Conservation (phyloP, 2,888 invertebrate genomes). For the Thysanoteuthis rhombus region DNA sequence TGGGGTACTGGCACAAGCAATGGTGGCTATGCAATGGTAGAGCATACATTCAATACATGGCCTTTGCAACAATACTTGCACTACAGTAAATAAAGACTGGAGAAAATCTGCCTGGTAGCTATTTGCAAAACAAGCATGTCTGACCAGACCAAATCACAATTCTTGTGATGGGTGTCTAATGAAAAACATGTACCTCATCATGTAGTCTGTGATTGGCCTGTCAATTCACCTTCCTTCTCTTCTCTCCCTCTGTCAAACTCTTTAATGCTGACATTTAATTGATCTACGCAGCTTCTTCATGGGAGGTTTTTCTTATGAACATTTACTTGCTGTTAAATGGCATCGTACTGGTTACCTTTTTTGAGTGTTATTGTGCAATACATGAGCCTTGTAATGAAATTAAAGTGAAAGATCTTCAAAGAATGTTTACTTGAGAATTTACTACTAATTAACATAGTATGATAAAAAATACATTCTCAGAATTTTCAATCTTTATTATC, state of each 20-base stretch:
- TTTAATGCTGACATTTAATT: neutral
- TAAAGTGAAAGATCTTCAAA: neutral
- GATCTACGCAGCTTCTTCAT: neutral
- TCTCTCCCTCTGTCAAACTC: neutral
- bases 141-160: neutral
- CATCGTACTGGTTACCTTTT: neutral
- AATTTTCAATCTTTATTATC: too few species aligned
- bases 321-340: neutral
- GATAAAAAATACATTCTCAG: too few species aligned
- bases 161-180: neutral
- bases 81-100: neutral
- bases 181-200: neutral
- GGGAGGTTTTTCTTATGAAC: neutral
- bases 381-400: neutral
- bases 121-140: constrained; percentile 12
- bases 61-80: neutral
- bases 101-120: constrained; percentile 12
- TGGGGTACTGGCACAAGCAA: too few species aligned
- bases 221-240: neutral
- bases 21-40: too few species aligned
- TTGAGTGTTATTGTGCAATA: neutral
- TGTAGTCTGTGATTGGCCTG: neutral
- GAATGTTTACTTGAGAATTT: neutral
- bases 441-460: neutral
- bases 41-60: neutral